These are phyloP conservation scores for Thalassarche chlororhynchos DNA, from an alignment of 2,113 vertebrate species.

Conservation along the genomic window DNA sequence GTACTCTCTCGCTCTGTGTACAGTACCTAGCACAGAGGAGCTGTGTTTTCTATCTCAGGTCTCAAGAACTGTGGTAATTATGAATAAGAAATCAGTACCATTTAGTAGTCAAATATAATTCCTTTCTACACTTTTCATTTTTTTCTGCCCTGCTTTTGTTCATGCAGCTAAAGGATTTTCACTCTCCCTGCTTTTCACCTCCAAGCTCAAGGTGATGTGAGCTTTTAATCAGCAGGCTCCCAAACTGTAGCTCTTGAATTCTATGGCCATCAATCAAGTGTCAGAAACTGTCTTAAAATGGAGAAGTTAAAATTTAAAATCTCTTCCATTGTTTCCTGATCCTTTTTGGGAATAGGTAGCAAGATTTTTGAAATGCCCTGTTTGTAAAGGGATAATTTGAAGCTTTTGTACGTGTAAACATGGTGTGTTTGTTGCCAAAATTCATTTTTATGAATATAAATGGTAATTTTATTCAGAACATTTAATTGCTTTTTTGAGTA, in stretches of 20 bases:
- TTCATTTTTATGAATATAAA: background rate
- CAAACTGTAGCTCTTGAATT: background rate
- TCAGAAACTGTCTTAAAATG: background rate
- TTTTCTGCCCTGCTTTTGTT: background rate
- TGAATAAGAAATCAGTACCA: background rate
- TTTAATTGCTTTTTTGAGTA: background rate
- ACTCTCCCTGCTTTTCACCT: background rate
- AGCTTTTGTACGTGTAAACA: background rate
- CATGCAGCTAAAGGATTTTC: background rate
- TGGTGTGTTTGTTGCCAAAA: background rate
- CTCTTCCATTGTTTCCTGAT: background rate
- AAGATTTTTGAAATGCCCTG: background rate
- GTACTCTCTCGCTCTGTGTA: background rate
- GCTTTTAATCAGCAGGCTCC: constrained; percentile 16
- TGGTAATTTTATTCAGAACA: background rate
- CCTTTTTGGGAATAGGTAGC: background rate
- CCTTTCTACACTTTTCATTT: background rate
- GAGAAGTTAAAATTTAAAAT: background rate
- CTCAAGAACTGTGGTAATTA: background rate
- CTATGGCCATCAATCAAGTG: background rate
- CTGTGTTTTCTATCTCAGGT: background rate
- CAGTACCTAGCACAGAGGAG: background rate
- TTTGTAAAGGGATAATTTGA: background rate
- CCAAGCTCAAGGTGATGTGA: background rate
- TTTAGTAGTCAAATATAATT: background rate